Evolutionary conservation across 1,140 invertebrate genomes (phyloP), one percentile per base, ranked within the genome.

Genomic region (Acromyrmex echinatior): DNA sequence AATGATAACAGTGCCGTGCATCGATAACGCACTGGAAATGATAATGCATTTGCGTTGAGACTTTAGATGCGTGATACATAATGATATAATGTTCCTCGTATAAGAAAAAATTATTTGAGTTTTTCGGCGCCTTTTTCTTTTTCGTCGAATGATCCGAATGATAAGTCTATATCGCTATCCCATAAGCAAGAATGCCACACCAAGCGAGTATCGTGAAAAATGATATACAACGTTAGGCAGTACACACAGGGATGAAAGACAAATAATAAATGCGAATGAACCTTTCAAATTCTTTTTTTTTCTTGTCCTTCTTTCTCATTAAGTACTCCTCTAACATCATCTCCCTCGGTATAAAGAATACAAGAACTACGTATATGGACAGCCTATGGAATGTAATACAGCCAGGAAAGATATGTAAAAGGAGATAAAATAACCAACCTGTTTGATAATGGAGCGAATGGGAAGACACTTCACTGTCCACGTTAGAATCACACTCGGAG

Each of bases 401-500:
- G 84, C 74, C 87, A 87, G 92, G 86, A 93, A 85, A 93, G 82
- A 92, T 81, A 92, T 91, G 93, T 91, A 92, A 92, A 94, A 94
- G 91, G 92, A 94, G 91, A 93, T 58, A 95, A 94, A 94, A 87
- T 94, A 96, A 97, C 96, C 96, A 96, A 97, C 96, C 96, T 96
- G 96, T 96, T 96, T 97, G 96, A 95, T 97, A 97, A 96, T 97
- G 96, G 95, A 97, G 97, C 96, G 97, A 97, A 95, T 97, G 97
- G 96, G 97, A 97, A 95, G 97, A 97, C 94, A 97, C 96, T 96
- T 97, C 97, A 96, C 97, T 97, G 96, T 98, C 96, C 93, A 97
- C 96, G 93, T 96, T 96, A 93, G 96, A 96, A 93, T 97, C 97
- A 96, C 97, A 97, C 96, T 97, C 97, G 92, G 97, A 97, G 95